Base-by-base conservation (phyloP, 2,113 vertebrate species). In the Rhinoderma darwinii region DNA sequence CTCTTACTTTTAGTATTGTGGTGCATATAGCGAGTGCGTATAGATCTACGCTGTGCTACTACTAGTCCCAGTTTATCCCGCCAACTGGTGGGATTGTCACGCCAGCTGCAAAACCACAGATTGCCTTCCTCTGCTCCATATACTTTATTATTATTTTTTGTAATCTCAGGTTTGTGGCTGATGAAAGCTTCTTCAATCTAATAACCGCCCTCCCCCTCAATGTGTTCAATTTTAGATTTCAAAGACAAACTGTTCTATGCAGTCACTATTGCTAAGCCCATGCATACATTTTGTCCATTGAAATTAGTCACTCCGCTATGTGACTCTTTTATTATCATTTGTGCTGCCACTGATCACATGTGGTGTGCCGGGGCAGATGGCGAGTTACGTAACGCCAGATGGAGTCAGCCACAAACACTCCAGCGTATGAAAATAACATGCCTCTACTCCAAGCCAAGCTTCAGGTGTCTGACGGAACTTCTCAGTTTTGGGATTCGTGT, bases 211-310 rank as follows among this genome's bases (percentile, higher is more conserved):
- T 66, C 61, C 75, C 75, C 84, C 84, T 70, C 76, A 80, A 54
- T 86, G 75, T 72, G 32, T 80, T 80, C 84, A 68, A n/a, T 80
- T 84, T 61, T 85, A 84, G 37, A 76, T 70, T 54, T 83, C 63
- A 35, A 75, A 84, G 84, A 85, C 84, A 85, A 68, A 85, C 54
- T 85, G 84, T 85, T 85, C 84, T 61, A n/a, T 77, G 72, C 41
- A 85, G 39, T 76, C 47, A 56, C 74, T 72, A 80, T 73, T 11
- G 32, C 66, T 44, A 25, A 80, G 51, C 77, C 50, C 15, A 4
- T 73, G 47, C 50, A n/a, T 80, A 50, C 61, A 70, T 86, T 15
- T 56, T 59, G 77, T 54, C 56, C 35, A 44, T 37, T 54, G 50
- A 47, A 37, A 72, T 81, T 59, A 81, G 85, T 87, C 77, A 87